phyloP scores from a whole-genome alignment of 1,140 invertebrate genomes.

The Temnothorax longispinosus region DNA sequence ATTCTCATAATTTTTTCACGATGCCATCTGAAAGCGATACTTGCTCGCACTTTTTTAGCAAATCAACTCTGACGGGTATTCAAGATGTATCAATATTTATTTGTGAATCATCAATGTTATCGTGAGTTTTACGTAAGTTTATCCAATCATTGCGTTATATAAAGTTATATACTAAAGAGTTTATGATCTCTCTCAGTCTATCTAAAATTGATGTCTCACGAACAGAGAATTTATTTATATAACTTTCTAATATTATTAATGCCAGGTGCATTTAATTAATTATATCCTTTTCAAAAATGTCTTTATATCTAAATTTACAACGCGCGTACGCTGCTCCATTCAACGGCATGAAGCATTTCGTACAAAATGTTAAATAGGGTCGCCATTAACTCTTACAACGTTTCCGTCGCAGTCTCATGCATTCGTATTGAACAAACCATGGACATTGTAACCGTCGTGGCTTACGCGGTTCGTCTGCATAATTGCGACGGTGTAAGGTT shows the following conservation, averaged over 20 bases:
- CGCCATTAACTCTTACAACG: constrained; percentile 7
- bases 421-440: constrained; percentile 76
- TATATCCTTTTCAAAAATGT: background rate
- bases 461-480: constrained; percentile 77
- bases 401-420: background rate
- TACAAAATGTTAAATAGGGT: background rate
- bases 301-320: background rate
- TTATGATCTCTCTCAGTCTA: background rate
- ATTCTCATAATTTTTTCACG: constrained; percentile 20
- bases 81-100: background rate
- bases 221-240: background rate
- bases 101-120: background rate
- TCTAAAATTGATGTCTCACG: background rate
- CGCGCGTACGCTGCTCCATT: background rate
- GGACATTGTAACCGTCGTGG: constrained; percentile 78
- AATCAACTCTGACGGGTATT: background rate
- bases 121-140: background rate
- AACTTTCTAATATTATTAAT: background rate
- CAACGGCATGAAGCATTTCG: background rate
- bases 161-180: background rate
- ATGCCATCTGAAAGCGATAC: background rate
- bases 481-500: constrained; percentile 79
- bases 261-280: background rate
- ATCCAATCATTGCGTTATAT: background rate
- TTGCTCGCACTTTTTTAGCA: background rate